phyloP scores from a whole-genome alignment of 2,797 vertebrate species.

The Lepus townsendii region DNA sequence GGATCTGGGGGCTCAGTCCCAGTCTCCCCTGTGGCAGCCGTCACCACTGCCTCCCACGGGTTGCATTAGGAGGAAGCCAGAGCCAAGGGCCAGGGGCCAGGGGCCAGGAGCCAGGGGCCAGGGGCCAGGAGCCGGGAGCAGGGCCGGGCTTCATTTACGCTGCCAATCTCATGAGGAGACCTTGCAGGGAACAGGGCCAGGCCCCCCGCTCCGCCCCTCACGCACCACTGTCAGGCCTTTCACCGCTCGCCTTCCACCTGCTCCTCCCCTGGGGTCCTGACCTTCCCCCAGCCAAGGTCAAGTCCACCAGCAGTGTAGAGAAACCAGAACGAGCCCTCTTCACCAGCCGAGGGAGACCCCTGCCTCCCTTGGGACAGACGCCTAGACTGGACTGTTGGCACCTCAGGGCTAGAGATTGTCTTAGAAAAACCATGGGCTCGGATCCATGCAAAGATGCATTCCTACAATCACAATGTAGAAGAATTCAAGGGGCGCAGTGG shows the following conservation, averaged over 20 bases:
- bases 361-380: not conserved
- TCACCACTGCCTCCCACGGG: too few relatives aligned
- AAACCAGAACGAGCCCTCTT: not conserved
- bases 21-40: too few relatives aligned
- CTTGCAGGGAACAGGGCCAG: not conserved
- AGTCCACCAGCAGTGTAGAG: not conserved
- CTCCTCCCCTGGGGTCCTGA: not conserved
- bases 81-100: too few relatives aligned
- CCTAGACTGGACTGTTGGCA: not conserved
- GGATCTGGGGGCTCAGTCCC: too few relatives aligned
- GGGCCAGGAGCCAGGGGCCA: too few relatives aligned
- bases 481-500: not conserved
- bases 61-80: too few relatives aligned
- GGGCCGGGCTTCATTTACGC: not conserved
- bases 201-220: not conserved
- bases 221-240: not conserved
- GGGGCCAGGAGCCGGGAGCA: too few relatives aligned
- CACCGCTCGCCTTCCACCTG: not conserved
- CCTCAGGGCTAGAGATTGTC: not conserved
- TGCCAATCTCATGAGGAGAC: not conserved
- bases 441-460: not conserved
- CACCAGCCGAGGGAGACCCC: not conserved
- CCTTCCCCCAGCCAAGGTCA: not conserved
- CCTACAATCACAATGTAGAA: not conserved
- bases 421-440: not conserved